A percentile compares a stretch with the other conserved stretches of the same genome.
phyloP scores from a whole-genome alignment of 2,113 vertebrate species.

The Myodes glareolus region DNA sequence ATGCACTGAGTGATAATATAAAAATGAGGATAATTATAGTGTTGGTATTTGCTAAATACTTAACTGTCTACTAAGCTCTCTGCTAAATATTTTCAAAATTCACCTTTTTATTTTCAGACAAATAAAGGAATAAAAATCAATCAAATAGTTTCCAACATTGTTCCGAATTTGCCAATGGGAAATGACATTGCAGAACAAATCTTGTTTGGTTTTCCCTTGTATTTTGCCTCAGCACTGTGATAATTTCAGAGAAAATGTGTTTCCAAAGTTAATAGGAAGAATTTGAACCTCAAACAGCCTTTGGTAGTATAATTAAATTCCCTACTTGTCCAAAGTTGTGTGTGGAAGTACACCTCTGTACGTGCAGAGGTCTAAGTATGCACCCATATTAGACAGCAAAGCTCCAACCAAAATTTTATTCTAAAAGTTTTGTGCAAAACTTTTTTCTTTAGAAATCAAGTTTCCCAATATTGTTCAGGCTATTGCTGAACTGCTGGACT shows the following conservation, averaged over 20 bases:
- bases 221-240: neutral
- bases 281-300: slow-evolving; percentile 28
- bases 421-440: neutral
- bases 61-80: neutral
- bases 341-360: slow-evolving; percentile 22
- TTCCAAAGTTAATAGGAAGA: slow-evolving; percentile 19
- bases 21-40: neutral
- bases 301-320: slow-evolving; percentile 24
- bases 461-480: neutral
- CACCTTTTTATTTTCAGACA: neutral
- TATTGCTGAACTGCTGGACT: neutral
- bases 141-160: neutral
- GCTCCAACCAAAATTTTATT: neutral
- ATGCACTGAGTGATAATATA: neutral
- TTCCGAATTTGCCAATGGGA: neutral
- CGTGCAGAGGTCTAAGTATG: neutral
- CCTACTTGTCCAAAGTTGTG: slow-evolving; percentile 26
- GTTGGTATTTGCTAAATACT: neutral
- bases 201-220: neutral
- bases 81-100: slow-evolving; percentile 28
- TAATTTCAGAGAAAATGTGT: neutral
- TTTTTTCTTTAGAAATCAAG: neutral
- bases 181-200: neutral
- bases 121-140: neutral
- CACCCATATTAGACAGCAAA: neutral